phyloP scores from a whole-genome alignment of 2,113 vertebrate genomes.

The Prochilodus magdalenae region DNA sequence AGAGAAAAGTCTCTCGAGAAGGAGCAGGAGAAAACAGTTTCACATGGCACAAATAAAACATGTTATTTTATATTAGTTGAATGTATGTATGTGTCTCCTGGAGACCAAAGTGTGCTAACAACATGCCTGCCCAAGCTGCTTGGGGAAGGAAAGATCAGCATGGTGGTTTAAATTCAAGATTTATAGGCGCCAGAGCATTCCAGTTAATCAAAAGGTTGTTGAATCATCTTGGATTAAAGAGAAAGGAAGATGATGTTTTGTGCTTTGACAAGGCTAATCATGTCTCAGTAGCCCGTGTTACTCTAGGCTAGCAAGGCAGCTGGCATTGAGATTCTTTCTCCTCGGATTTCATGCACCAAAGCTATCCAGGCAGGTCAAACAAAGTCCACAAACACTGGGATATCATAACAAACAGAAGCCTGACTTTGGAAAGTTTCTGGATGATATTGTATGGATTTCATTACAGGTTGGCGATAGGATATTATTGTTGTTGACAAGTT shows the following conservation, averaged over 20 bases:
- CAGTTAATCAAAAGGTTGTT: neutral
- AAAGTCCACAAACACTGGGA: slow-evolving; percentile 6
- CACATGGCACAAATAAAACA: too few relatives aligned
- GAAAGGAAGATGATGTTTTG: neutral
- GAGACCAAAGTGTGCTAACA: too few relatives aligned
- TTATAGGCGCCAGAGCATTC: neutral
- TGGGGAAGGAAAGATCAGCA: too few relatives aligned
- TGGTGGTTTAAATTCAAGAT: neutral
- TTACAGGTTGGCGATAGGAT: neutral
- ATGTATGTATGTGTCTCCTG: too few relatives aligned
- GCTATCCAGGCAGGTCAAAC: slow-evolving; percentile 7
- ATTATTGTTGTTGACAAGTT: neutral
- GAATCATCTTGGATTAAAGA: neutral
- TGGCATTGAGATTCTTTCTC: slow-evolving; percentile 23
- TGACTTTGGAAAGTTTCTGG: slow-evolving; percentile 17
- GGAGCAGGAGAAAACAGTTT: too few relatives aligned
- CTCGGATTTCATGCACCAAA: neutral
- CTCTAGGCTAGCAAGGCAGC: neutral
- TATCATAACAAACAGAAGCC: slow-evolving; percentile 30
- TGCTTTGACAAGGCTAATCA: neutral
- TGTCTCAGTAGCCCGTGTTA: neutral
- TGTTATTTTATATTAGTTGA: too few relatives aligned
- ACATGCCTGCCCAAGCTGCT: too few relatives aligned
- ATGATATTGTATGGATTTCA: slow-evolving; percentile 20
- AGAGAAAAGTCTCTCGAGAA: too few relatives aligned